Conservation (phyloP, 2,113 vertebrate species). For the Megatriorchis doriae region DNA sequence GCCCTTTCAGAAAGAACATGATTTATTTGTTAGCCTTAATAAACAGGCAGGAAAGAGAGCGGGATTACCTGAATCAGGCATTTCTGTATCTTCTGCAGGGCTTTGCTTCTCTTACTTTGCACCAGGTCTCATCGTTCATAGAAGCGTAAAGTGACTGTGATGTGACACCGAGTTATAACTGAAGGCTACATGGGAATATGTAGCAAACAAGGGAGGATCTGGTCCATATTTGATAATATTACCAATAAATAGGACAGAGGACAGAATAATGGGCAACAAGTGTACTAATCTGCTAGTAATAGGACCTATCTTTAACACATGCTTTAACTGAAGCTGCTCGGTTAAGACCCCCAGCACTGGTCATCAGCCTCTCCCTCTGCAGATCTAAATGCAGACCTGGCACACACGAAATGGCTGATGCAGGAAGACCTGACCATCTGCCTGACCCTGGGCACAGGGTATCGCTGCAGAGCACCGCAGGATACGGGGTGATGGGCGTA, state of each 20-base stretch:
- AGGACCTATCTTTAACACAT: not conserved
- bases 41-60: not conserved
- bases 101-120: not conserved
- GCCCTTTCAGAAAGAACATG: not conserved
- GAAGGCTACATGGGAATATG: not conserved
- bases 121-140: not conserved
- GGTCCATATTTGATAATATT: not conserved
- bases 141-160: not conserved
- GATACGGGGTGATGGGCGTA: fast-evolving
- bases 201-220: not conserved
- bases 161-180: not conserved
- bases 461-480: not conserved
- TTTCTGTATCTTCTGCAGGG: not conserved
- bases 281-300: not conserved
- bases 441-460: not conserved
- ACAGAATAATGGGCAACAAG: not conserved
- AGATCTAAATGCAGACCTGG: not conserved
- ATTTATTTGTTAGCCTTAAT: not conserved
- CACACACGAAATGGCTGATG: fast-evolving
- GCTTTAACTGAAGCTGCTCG: not conserved
- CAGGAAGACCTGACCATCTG: not conserved
- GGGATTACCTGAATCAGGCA: not conserved
- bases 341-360: not conserved
- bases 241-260: not conserved
- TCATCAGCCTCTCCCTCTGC: not conserved